A percentile compares a stretch with the other conserved stretches of the same genome.
Conservation (phyloP, 2,113 vertebrate genomes). For the Sturnus vulgaris region DNA sequence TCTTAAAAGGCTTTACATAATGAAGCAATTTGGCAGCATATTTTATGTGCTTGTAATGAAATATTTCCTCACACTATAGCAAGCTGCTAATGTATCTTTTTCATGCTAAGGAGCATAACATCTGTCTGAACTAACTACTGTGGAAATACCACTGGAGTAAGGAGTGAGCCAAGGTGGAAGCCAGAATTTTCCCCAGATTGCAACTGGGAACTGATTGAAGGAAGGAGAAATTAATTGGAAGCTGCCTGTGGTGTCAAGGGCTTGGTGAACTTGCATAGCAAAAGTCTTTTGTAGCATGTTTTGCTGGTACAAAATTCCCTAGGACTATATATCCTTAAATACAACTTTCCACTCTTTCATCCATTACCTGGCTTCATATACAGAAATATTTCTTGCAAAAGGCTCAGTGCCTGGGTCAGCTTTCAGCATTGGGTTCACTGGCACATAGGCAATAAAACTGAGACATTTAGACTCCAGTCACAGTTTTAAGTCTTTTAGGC, state of each 20-base stretch:
- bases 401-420: background rate
- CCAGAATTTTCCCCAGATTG: background rate
- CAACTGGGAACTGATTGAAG: background rate
- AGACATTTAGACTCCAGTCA: background rate
- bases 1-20: background rate
- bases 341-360: background rate
- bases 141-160: background rate
- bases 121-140: background rate
- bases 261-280: background rate
- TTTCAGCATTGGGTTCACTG: background rate
- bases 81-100: background rate
- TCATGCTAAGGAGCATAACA: background rate
- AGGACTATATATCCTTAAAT: background rate
- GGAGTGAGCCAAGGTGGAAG: background rate
- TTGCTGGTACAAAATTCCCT: background rate
- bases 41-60: background rate
- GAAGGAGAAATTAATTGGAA: background rate
- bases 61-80: background rate
- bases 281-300: background rate
- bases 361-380: background rate
- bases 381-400: background rate
- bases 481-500: background rate
- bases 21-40: background rate
- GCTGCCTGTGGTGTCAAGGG: background rate
- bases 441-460: background rate